Evolutionary conservation across 2,797 vertebrate genomes (phyloP).

Genomic region (Brachyrhaphis roseni): DNA sequence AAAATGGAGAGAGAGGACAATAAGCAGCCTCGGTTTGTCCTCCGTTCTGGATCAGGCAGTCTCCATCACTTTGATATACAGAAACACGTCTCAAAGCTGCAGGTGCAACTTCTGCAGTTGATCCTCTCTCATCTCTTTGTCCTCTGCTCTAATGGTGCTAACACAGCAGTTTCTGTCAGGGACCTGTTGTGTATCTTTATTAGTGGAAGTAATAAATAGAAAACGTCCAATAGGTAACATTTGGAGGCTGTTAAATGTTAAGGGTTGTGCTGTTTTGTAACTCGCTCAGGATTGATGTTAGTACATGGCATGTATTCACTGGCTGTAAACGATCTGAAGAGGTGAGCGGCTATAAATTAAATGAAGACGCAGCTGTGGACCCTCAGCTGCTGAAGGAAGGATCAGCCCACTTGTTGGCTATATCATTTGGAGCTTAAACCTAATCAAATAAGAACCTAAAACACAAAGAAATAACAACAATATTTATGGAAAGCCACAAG

Average conservation of each 20-base stretch:
- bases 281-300: neutral
- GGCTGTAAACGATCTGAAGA: no score
- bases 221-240: neutral
- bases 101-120: no score
- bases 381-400: neutral
- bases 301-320: no score
- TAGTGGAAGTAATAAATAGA: neutral
- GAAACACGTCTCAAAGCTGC: no score
- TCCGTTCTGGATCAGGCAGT: no score
- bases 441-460: neutral
- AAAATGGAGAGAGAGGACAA: no score
- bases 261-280: neutral
- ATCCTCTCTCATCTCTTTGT: no score
- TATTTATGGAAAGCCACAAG: neutral
- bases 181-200: neutral
- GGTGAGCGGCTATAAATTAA: no score
- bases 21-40: no score
- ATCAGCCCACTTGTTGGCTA: neutral
- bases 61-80: no score
- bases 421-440: neutral
- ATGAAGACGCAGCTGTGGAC: neutral
- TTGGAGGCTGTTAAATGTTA: neutral
- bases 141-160: neutral
- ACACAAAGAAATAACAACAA: neutral
- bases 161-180: neutral